Percentiles rank a stretch among this genome's conserved stretches.
These are phyloP conservation scores for Drosophila lacteicornis DNA, from an alignment of 1,140 invertebrate genomes.

Conservation along the genomic window DNA sequence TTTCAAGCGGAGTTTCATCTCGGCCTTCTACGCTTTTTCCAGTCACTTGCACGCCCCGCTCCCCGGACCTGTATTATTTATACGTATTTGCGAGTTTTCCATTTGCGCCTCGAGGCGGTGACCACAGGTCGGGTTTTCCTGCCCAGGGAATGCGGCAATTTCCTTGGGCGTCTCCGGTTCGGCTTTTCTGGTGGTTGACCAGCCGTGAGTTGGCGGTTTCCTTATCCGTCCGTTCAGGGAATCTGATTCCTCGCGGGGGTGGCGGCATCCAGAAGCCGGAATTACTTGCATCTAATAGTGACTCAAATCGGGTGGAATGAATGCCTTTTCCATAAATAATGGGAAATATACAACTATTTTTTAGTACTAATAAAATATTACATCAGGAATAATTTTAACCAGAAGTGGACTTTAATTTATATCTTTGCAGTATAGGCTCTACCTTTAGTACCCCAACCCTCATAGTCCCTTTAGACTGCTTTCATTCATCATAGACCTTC, in stretches of 20 bases:
- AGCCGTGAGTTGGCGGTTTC: conserved; percentile 71
- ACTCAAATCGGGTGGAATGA: conserved; percentile 82
- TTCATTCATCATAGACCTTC: conserved; percentile 12
- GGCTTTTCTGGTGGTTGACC: conserved; percentile 34
- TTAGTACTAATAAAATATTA: neutral
- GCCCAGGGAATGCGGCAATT: conserved; percentile 73
- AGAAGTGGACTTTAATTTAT: neutral
- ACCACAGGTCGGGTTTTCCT: conserved; percentile 70
- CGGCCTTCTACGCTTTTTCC: conserved; percentile 24
- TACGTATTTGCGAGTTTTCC: conserved; percentile 61
- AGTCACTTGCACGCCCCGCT: conserved; percentile 3
- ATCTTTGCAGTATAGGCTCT: neutral
- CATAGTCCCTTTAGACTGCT: neutral
- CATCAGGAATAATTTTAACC: neutral
- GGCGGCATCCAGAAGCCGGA: conserved; percentile 30
- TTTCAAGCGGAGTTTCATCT: conserved; percentile 62
- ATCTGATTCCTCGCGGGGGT: conserved; percentile 45
- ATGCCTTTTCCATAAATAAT: conserved; percentile 21
- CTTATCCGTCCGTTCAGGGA: conserved; percentile 51
- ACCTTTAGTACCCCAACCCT: neutral
- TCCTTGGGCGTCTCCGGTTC: conserved; percentile 70
- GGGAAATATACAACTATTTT: neutral
- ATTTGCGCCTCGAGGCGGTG: conserved; percentile 57
- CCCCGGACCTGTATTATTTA: conserved; percentile 54
- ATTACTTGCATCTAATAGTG: conserved; percentile 81